These are phyloP conservation scores for Redunca redunca DNA, from an alignment of 2,113 vertebrate genomes.

Conservation along the genomic window DNA sequence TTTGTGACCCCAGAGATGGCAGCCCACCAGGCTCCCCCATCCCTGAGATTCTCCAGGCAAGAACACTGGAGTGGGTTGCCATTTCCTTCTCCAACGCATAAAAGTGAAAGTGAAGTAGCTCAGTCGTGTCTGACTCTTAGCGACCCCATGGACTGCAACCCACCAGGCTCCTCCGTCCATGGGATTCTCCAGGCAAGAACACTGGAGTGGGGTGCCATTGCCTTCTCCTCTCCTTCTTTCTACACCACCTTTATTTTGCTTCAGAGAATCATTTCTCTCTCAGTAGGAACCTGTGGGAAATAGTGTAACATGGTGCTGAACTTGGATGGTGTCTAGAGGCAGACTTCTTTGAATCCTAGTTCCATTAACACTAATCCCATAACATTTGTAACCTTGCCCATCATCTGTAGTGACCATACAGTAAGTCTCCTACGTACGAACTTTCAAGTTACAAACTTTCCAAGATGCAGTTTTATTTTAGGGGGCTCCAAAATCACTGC, in stretches of 20 bases:
- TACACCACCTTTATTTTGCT: not conserved
- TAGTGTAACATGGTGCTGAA: not conserved
- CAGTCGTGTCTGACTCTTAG: rapidly evolving
- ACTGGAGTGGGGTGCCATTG: not conserved
- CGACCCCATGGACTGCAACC: not conserved
- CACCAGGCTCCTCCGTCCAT: not conserved
- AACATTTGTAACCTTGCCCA: not conserved
- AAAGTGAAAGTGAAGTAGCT: too few relatives aligned
- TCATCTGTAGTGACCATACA: not conserved
- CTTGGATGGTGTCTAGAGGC: not conserved
- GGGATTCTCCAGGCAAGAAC: not conserved
- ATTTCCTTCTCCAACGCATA: too few relatives aligned
- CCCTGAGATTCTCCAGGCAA: too few relatives aligned
- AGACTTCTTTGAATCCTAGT: not conserved
- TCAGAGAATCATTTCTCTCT: not conserved
- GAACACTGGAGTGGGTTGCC: too few relatives aligned
- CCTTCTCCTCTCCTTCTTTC: not conserved
- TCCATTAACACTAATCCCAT: rapidly evolving
- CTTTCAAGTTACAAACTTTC: not conserved
- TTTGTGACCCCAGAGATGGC: rapidly evolving
- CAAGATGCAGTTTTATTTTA: not conserved
- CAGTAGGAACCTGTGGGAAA: not conserved
- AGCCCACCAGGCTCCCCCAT: too few relatives aligned
- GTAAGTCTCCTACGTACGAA: not conserved
- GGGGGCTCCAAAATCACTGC: not conserved